Conservation (phyloP, 1,140 invertebrate genomes). For the Leptinotarsa lineolata region DNA sequence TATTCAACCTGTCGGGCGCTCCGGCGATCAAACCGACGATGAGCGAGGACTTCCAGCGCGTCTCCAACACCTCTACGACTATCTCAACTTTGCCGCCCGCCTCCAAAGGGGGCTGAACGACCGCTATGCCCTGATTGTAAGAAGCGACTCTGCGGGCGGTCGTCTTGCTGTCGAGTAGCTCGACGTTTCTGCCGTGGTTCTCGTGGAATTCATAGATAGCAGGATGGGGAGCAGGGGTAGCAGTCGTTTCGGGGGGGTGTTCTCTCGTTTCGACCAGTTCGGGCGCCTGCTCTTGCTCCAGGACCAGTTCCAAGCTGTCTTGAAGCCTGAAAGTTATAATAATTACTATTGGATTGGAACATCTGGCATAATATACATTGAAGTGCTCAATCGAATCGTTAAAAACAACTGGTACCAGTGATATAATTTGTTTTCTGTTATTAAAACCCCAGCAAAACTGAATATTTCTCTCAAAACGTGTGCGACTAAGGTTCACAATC, state of each 20-base stretch:
- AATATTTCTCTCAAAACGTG: no score
- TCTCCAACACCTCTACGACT: constrained; percentile 73
- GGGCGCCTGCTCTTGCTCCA: constrained; percentile 61
- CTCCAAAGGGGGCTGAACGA: constrained; percentile 57
- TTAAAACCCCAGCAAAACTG: no score
- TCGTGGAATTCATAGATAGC: constrained; percentile 41
- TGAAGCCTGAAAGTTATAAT: constrained; percentile 55
- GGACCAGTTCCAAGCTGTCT: constrained; percentile 66
- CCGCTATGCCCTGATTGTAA: constrained; percentile 77
- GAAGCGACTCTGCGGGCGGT: constrained; percentile 70
- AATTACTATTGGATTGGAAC: no score
- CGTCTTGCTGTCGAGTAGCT: constrained; percentile 60
- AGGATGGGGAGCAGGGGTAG: background rate
- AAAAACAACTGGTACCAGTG: background rate
- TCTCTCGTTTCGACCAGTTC: constrained; percentile 50
- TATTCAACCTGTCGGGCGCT: constrained; percentile 67
- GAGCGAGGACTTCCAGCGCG: constrained; percentile 79
- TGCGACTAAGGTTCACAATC: no score
- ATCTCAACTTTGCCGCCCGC: constrained; percentile 62
- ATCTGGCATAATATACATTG: no score
- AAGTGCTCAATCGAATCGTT: constrained; percentile 44
- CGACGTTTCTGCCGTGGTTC: constrained; percentile 66
- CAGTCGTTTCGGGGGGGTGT: background rate
- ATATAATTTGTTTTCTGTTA: no score
- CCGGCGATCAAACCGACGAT: constrained; percentile 74